Evolutionary conservation across 2,888 invertebrate genomes (phyloP).

Genomic region (Aporophyla nigra): DNA sequence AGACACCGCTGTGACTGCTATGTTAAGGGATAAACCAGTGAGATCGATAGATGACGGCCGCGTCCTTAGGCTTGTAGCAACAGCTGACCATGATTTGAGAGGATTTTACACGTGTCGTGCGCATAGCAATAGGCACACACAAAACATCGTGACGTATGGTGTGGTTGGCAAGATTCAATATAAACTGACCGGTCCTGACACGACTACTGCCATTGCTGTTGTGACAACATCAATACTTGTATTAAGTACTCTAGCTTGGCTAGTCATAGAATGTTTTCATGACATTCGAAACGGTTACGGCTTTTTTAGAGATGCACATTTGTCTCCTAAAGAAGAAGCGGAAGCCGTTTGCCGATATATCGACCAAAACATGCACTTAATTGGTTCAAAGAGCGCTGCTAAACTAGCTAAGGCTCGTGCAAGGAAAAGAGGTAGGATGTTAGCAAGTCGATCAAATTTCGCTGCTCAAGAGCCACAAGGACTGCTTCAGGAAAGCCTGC

Average conservation of each 20-base stretch:
- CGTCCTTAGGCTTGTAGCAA: constrained; percentile 79
- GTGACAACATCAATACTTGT: constrained; percentile 81
- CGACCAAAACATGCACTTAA: constrained; percentile 79
- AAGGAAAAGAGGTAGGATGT: constrained; percentile 74
- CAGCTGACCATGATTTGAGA: constrained; percentile 79
- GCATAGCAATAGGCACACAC: constrained; percentile 76
- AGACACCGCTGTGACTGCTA: constrained; percentile 75
- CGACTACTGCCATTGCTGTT: constrained; percentile 79
- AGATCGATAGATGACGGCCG: constrained; percentile 81
- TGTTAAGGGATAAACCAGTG: constrained; percentile 71
- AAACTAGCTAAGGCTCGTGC: constrained; percentile 81
- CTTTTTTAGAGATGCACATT: constrained; percentile 84
- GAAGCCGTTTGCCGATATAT: constrained; percentile 84
- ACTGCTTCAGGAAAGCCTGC: constrained; percentile 70
- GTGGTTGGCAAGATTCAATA: constrained; percentile 81
- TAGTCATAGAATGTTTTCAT: constrained; percentile 82
- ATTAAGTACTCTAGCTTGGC: constrained; percentile 80
- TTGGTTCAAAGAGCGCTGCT: constrained; percentile 77
- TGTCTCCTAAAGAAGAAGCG: constrained; percentile 83
- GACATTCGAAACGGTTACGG: constrained; percentile 85
- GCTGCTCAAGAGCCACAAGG: constrained; percentile 82
- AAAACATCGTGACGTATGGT: constrained; percentile 86
- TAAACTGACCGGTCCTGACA: constrained; percentile 78
- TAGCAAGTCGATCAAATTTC: constrained; percentile 76
- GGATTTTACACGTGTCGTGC: constrained; percentile 87